Base-by-base conservation (phyloP, 2,888 invertebrate genomes). In the Drosophila birchii region DNA sequence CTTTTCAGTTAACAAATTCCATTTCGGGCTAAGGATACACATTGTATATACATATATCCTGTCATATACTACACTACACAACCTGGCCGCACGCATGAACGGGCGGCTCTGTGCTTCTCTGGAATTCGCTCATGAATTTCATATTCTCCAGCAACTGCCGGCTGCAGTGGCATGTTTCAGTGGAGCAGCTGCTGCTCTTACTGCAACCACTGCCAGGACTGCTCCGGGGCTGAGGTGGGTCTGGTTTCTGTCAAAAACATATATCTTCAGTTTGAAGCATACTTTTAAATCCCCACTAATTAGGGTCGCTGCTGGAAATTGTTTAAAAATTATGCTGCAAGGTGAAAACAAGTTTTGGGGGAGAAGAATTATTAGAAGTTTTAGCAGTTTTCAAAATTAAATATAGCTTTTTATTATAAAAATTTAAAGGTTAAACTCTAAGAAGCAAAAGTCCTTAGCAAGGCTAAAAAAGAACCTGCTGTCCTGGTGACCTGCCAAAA, bases 71-170 rank as follows among this genome's bases (percentile, higher is more conserved):
- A 11, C 38, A 3, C 26, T 29, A 11, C 38, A 3, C 34, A 14
- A 26, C 57, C 44, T 58, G 57, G 57, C 67, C 59, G 4, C 75
- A 82, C 79, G 77, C 84, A 83, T 80, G 86, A 69, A 66, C 75
- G 78, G n/a, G 16, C 36, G 6, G 18, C 12, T 23, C 44, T 29
- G 66, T 84, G 81, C 76, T 79, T 68, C 81, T 75, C 60, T 75
- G 70, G 79, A 76, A 78, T 80, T 67, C 20, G 59, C 78, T 76
- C 80, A 80, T 88, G 84, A 85, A 85, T 88, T 88, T 85, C 88
- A 88, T 88, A 86, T 80, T 68, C 69, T 53, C 58, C 41, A 41
- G 41, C 45, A 49, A 47, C 38, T 32, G 29, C 47, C 32, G 36
- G 41, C 39, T 68, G 68, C 54, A 34, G 47, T 47, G 26, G 63